Evolutionary conservation across 2,797 vertebrate genomes (phyloP).

Genomic region (Tokudaia tokunoshimensis): DNA sequence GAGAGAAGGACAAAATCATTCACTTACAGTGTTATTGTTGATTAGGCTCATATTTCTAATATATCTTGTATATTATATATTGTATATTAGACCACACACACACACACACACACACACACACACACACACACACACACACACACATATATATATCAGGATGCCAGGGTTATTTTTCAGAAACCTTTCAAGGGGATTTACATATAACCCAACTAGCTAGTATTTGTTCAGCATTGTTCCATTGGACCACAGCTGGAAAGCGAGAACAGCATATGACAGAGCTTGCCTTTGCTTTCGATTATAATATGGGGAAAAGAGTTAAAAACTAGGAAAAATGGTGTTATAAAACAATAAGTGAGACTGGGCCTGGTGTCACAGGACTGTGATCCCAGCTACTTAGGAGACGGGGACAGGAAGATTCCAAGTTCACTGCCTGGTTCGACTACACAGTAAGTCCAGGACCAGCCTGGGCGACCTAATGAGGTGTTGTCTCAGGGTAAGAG

Average conservation of each 20-base stretch:
- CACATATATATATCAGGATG: no score
- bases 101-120: no score
- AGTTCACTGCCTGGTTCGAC: background rate
- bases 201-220: background rate
- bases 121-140: background rate
- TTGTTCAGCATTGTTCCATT: background rate
- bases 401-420: background rate
- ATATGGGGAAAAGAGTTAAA: constrained; percentile 33
- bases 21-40: constrained; percentile 13
- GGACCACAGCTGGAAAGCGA: background rate
- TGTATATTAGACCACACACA: background rate
- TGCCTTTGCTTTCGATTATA: constrained; percentile 44
- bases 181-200: background rate
- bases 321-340: background rate
- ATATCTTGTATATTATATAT: background rate
- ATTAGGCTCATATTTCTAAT: constrained; percentile 43
- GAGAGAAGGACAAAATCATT: constrained; percentile 15
- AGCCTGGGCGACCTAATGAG: background rate
- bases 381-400: background rate
- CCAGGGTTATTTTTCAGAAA: constrained; percentile 33
- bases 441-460: background rate
- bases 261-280: background rate
- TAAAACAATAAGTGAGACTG: background rate
- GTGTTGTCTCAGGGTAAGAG: background rate
- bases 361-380: background rate